phyloP scores from a whole-genome alignment of 1,140 invertebrate species.

The Scylla paramamosain region DNA sequence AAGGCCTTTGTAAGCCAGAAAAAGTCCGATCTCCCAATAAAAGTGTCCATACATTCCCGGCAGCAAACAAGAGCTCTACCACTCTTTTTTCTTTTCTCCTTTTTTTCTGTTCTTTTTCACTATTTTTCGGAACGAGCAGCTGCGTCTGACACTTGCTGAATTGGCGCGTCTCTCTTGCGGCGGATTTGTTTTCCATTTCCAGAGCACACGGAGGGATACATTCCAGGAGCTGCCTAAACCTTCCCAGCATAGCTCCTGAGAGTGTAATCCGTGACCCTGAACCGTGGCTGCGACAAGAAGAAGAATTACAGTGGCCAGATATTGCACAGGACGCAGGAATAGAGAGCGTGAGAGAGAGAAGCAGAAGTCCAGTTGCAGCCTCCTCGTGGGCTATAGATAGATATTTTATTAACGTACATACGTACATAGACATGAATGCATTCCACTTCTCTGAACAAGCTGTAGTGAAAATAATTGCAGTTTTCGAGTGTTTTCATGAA shows the following conservation, averaged over 20 bases:
- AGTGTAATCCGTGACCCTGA: neutral
- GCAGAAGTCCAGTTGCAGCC: too few relatives aligned
- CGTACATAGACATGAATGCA: too few relatives aligned
- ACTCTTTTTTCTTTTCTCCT: neutral
- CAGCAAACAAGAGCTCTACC: neutral
- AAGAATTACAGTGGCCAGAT: neutral
- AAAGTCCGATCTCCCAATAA: neutral
- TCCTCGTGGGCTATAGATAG: too few relatives aligned
- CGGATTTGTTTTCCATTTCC: neutral
- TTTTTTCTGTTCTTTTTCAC: too few relatives aligned
- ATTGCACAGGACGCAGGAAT: neutral
- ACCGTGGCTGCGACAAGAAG: neutral
- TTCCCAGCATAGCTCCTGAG: neutral
- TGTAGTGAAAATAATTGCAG: too few relatives aligned
- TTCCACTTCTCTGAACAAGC: too few relatives aligned
- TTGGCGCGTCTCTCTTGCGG: neutral
- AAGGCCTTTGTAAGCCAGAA: neutral
- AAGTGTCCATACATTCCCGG: constrained; percentile 22
- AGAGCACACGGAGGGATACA: neutral
- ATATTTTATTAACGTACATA: too few relatives aligned
- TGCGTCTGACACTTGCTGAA: neutral
- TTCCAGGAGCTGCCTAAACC: neutral
- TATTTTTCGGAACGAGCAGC: neutral
- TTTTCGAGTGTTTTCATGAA: too few relatives aligned
- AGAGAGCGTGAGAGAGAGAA: too few relatives aligned